Base-by-base conservation (phyloP, 2,888 invertebrate genomes). In the Sialis lutaria region DNA sequence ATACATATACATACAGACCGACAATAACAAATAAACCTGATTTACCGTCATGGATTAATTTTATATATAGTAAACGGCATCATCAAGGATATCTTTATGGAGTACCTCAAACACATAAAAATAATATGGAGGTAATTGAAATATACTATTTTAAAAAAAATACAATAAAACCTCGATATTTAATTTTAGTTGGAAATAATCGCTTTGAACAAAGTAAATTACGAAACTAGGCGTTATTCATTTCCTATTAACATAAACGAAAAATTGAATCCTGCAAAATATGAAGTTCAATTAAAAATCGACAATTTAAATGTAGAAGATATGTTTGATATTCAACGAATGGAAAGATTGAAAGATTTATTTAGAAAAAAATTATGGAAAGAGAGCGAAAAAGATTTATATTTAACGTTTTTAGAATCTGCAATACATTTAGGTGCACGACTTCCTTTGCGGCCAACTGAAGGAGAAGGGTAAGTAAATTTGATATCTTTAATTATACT, bases 271-370 rank as follows among this genome's bases (percentile, higher is more conserved):
- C 73, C 79, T 51, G 79, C 85, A 0, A 75, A 74, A 40, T 79
- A 82, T 59, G 80, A 89, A 57, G 80, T 90, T 5, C 83, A 88
- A 59, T 67, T 92, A 57, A 91, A 91, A 66, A 86, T 92, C 43
- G 84, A 89, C 61, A 91, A 91, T 64, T 67, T 90, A 30, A 89
- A 91, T 59, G 85, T 90, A 46, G 87, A 89, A 53, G 89, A 92
- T 59, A 70, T 91, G 58, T 80, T 91, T 59, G 82, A 87, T 62
- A 73, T 54, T 53, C 65, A 64, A 53, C 72, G 82, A 48, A 81
- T 86, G 66, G 78, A 80, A 34, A 74, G 77, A 33, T 65, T 92
- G 5, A 75, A 85, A 52, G 81, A 85, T 55, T 79, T 91, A 46
- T 81, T 90, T 56, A 74, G 79, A 30, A 75, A 77, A 33, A 75